phyloP scores from a whole-genome alignment of 2,113 vertebrate species.

The Muntiacus muntjak region DNA sequence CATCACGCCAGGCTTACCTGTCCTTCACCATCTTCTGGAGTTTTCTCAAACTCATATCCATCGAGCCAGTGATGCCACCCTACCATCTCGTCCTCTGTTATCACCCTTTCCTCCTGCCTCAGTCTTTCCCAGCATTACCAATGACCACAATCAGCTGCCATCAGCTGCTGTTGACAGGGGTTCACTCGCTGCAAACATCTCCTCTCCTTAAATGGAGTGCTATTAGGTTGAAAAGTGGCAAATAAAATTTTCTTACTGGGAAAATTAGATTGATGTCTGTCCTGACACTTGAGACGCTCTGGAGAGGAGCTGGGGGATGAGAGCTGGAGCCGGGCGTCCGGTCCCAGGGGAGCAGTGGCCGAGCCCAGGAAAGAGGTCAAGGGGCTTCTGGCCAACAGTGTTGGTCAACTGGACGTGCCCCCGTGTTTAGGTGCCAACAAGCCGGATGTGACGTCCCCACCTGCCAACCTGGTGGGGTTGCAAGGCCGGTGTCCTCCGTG shows the following conservation, averaged over 20 bases:
- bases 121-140: not conserved
- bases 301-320: no score
- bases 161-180: fast-evolving
- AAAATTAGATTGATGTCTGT: not conserved
- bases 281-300: no score
- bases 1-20: not conserved
- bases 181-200: fast-evolving
- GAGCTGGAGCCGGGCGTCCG: fast-evolving
- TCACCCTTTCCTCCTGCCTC: not conserved
- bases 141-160: fast-evolving
- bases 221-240: not conserved
- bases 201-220: not conserved
- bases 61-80: not conserved
- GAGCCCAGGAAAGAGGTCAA: not conserved
- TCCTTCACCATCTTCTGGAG: not conserved
- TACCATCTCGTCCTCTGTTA: not conserved
- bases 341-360: fast-evolving
- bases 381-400: fast-evolving
- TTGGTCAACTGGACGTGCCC: fast-evolving
- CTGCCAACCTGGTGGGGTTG: not conserved
- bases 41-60: not conserved
- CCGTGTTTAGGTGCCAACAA: not conserved
- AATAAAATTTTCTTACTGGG: not conserved
- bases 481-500: fast-evolving
- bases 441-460: not conserved